A percentile compares a stretch with the other conserved stretches of the same genome.
These are phyloP conservation scores for Drosophila merina DNA, from an alignment of 2,888 invertebrate genomes.

Conservation along the genomic window DNA sequence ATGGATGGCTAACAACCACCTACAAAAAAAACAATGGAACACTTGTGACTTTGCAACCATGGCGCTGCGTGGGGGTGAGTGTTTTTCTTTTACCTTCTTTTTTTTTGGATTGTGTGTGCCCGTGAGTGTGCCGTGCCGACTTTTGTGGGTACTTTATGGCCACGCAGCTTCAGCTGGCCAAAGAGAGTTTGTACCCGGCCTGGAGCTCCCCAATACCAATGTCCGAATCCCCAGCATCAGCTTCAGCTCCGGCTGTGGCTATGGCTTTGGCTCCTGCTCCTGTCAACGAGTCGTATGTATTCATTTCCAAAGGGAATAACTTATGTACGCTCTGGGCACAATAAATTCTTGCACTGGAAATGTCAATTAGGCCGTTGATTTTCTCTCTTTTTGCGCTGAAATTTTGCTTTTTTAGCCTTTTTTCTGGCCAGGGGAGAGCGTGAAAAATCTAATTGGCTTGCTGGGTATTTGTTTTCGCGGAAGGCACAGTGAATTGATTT, in stretches of 20 bases:
- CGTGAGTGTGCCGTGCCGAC: slow-evolving; percentile 33
- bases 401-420: slow-evolving; percentile 22
- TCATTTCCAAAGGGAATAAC: slow-evolving; percentile 84
- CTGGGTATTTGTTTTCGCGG: slow-evolving; percentile 61
- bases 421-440: slow-evolving; percentile 49
- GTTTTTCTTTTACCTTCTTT: slow-evolving; percentile 29
- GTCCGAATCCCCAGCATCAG: not conserved
- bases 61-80: slow-evolving; percentile 77
- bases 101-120: slow-evolving; percentile 21
- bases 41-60: slow-evolving; percentile 62
- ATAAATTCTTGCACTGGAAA: slow-evolving; percentile 83
- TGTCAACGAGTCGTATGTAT: slow-evolving; percentile 65
- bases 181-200: slow-evolving; percentile 34
- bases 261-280: slow-evolving; percentile 26
- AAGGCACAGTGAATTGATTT: slow-evolving; percentile 62
- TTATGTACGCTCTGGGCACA: slow-evolving; percentile 83
- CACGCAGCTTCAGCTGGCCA: slow-evolving; percentile 58
- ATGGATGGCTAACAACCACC: slow-evolving; percentile 30
- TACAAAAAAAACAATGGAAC: slow-evolving; percentile 71
- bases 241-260: not conserved
- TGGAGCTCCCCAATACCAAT: slow-evolving; percentile 7
- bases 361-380: slow-evolving; percentile 82
- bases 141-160: slow-evolving; percentile 70
- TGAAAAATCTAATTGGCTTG: slow-evolving; percentile 78
- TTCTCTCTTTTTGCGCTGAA: slow-evolving; percentile 29